Evolutionary conservation across 2,113 vertebrate species (phyloP), one percentile per base, ranked within the genome.

Genomic region (Puntigrus tetrazona): DNA sequence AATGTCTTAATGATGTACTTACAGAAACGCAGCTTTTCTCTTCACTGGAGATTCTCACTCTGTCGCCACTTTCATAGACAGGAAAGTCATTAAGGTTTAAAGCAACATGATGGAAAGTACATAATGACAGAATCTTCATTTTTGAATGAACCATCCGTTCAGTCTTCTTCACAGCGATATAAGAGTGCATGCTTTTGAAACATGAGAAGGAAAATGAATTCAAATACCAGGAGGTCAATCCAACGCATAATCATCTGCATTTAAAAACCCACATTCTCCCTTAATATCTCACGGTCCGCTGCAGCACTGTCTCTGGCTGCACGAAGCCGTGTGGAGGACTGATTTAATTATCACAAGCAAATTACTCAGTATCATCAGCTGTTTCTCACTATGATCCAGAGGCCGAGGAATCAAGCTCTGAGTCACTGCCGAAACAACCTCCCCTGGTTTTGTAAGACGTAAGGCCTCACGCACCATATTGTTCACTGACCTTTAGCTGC

Each of bases 401-500:
- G 43, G 36, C 25, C 0, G 70, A 65, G 11, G n/a, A 55, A 67
- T 78, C 74, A 52, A 38, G 31, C n/a, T 38, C 45, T 38, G 78
- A 69, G 61, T 80, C 76, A 61, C n/a, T 25, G 41, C 36, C 31
- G 43, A 45, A 63, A 45, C 73, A 38, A 81, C 73, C n/a, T 38
- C 61, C 50, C 29, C 72, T 59, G 78, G 25, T 70, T 61, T 77
- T 63, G 18, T 61, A 78, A 67, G 76, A 79, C 4, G 6, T 10
- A 20, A 83, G 65, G 70, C 29, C 73, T 80, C 61, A 34, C 7
- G n/a, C 3, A 36, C 34, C 31, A 74, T 38, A 88, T 88, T 88
- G 87, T 86, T 85, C 74, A 55, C 55, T 82, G 85, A 84, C 85
- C 85, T 84, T 82, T 79, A 45, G 69, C 67, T 79, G 74, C 55